A percentile compares a stretch with the other conserved stretches of the same genome.
Conservation (phyloP, 2,888 invertebrate genomes). For the Eupithecia dodoneata region DNA sequence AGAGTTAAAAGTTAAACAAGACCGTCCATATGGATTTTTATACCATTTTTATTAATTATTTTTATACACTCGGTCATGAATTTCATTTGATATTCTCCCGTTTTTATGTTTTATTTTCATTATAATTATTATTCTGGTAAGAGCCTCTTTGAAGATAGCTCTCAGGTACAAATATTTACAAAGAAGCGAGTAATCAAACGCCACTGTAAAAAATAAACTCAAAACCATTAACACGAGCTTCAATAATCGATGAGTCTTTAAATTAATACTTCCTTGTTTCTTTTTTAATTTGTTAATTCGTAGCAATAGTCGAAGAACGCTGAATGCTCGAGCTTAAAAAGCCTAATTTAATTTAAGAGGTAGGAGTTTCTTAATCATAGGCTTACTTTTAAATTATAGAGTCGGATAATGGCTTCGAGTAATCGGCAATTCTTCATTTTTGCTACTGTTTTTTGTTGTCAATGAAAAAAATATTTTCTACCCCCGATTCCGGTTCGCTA, state of each 20-base stretch:
- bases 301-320: slow-evolving; percentile 65
- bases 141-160: neutral
- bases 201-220: slow-evolving; percentile 55
- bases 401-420: slow-evolving; percentile 78
- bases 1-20: neutral
- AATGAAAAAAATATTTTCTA: slow-evolving; percentile 61
- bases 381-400: slow-evolving; percentile 79
- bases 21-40: neutral
- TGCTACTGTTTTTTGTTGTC: slow-evolving; percentile 74
- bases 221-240: slow-evolving; percentile 75
- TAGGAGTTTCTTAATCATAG: slow-evolving; percentile 83
- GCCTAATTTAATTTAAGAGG: slow-evolving; percentile 84
- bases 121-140: neutral
- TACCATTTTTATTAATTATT: neutral
- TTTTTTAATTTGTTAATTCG: slow-evolving; percentile 70
- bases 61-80: neutral
- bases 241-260: slow-evolving; percentile 73
- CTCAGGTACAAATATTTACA: slow-evolving; percentile 4
- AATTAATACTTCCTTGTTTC: slow-evolving; percentile 70
- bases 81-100: too few relatives aligned
- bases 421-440: slow-evolving; percentile 83
- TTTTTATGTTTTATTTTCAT: neutral
- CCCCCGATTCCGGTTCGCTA: slow-evolving; percentile 52
- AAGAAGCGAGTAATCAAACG: slow-evolving; percentile 5
- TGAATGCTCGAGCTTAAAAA: slow-evolving; percentile 69